Base-by-base conservation (phyloP, 2,888 invertebrate genomes). In the Amblyteles armatorius region DNA sequence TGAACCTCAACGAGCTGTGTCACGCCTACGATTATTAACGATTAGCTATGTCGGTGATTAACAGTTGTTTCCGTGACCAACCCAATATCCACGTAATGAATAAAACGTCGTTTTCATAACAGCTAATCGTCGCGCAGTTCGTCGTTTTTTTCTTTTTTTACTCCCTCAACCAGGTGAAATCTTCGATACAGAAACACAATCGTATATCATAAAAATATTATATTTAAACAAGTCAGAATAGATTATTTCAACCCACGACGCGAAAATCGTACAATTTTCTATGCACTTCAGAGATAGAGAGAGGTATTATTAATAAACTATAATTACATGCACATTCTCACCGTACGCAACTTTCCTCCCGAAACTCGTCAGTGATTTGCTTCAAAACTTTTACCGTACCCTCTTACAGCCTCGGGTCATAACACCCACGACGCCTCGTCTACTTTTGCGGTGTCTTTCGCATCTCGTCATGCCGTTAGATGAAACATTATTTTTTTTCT, bases 61-160 rank as follows among this genome's bases (percentile, higher is more conserved):
- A 90, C 84, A 89, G 88, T 89, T 90, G 86, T 89, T 88, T 86
- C 83, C 79, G 81, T 87, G 83, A 87, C 82, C 86, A 81, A 89
- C 82, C 84, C 82, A 77, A 78, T 78, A 86, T 88, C 80, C 87
- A 85, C 81, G 84, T 88, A 83, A 88, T 82, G 26, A 89, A 91
- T 90, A 91, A 90, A 91, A 90, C 71, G 81, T 86, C 86, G 89
- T 91, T 91, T 91, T 91, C 88, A 82, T 90, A 89, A 90, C 79
- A 84, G 78, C 65, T 60, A 84, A 84, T 77, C 26, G 77, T 79
- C 48, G 26, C 69, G 65, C 71, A 33, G 26, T 80, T 57, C 33
- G 65, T 82, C 68, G 82, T 83, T 85, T 79, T 48, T 77, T 77
- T 72, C 3, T 85, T 79, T 48, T 77, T 77, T 72, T 11, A 26